Conservation (phyloP, 1,140 invertebrate genomes). For the Danaus melanippus region DNA sequence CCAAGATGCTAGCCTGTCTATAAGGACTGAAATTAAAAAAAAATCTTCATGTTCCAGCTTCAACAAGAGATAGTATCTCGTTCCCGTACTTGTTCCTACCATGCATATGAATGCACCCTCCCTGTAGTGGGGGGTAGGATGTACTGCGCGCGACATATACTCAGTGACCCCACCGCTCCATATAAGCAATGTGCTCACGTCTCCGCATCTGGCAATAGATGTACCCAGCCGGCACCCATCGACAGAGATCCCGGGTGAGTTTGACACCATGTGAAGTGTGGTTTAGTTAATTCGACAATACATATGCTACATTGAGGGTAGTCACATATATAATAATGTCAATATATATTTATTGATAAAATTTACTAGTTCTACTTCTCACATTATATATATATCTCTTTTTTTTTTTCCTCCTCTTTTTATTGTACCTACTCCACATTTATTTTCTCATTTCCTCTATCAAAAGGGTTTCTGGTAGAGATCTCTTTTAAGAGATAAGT, state of each 20-base stretch:
- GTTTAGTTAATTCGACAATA: too few species aligned
- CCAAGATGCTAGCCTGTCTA: too few species aligned
- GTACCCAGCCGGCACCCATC: slow-evolving; percentile 40
- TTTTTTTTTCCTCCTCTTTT: too few species aligned
- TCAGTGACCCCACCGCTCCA: slow-evolving; percentile 54
- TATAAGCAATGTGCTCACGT: slow-evolving; percentile 55
- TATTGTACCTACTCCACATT: too few species aligned
- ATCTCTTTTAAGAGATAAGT: too few species aligned
- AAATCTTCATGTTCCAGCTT: slow-evolving; percentile 28
- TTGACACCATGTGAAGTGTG: too few species aligned
- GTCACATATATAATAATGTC: slow-evolving; percentile 1
- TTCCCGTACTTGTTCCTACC: slow-evolving; percentile 42
- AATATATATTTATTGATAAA: not conserved
- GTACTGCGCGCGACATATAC: slow-evolving; percentile 50
- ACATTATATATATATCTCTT: too few species aligned
- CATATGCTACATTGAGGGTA: too few species aligned
- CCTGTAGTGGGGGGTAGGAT: slow-evolving; percentile 41
- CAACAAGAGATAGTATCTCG: slow-evolving; percentile 61
- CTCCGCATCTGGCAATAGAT: slow-evolving; percentile 31
- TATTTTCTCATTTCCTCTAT: too few species aligned
- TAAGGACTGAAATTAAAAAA: too few species aligned
- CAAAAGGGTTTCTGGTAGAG: too few species aligned
- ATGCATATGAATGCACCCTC: slow-evolving; percentile 47
- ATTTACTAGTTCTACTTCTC: too few species aligned
- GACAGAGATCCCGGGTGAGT: slow-evolving; percentile 43